Percentiles rank a stretch among this genome's conserved stretches.
Conservation (phyloP, 2,797 vertebrate species). For the Phylloscopus collybita region DNA sequence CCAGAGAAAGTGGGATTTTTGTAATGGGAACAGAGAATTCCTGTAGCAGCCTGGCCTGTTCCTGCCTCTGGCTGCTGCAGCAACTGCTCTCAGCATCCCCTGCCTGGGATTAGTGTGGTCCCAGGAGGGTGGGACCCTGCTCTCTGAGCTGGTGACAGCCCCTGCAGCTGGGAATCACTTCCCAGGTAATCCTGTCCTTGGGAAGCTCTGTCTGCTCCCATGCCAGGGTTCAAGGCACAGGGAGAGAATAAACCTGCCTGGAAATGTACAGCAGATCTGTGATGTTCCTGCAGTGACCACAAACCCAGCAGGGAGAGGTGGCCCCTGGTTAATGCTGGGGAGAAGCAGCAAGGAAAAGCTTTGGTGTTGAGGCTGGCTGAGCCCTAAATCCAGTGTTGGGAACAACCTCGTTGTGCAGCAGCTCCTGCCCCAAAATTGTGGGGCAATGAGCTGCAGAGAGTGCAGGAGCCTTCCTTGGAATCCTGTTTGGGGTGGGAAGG, state of each 20-base stretch:
- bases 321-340: not conserved
- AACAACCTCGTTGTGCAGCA: not conserved
- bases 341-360: not conserved
- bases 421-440: not conserved
- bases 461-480: rapidly evolving
- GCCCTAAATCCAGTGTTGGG: not conserved
- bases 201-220: not conserved
- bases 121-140: not conserved
- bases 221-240: not conserved
- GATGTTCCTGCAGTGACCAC: not conserved
- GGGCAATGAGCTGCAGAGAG: not conserved
- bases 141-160: not conserved
- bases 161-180: not conserved
- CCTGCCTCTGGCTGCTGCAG: not conserved
- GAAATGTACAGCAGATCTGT: rapidly evolving
- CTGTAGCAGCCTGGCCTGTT: too few relatives aligned
- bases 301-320: not conserved
- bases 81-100: not conserved
- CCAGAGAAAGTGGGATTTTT: not conserved
- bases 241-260: not conserved
- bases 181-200: not conserved
- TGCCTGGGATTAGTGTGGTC: not conserved
- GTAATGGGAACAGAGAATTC: not conserved
- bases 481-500: not conserved
- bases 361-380: not conserved